These are phyloP conservation scores for Cinara cedri DNA, from an alignment of 2,888 invertebrate species.

Conservation along the genomic window DNA sequence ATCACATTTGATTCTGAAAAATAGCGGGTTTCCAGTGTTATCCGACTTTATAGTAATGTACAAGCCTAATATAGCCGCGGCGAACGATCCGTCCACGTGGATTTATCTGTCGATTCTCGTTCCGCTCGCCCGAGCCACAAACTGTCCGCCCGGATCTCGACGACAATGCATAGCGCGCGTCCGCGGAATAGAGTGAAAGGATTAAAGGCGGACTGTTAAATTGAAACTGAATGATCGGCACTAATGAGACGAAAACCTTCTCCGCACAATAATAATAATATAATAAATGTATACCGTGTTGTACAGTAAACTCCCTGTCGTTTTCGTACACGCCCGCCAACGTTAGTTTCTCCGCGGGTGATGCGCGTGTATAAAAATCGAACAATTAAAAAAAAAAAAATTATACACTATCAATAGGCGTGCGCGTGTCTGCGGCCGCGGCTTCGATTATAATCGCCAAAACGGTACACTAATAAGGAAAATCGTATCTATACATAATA, in stretches of 20 bases:
- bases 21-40: too few relatives aligned
- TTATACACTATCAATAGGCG: not conserved
- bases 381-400: constrained; percentile 16
- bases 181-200: constrained; percentile 6
- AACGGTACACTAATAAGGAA: constrained; percentile 23
- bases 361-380: not conserved
- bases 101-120: too few relatives aligned
- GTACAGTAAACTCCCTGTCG: constrained; percentile 28
- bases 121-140: too few relatives aligned
- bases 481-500: not conserved
- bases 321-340: not conserved
- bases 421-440: not conserved
- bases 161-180: not conserved
- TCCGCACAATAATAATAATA: too few relatives aligned
- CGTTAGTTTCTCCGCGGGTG: not conserved
- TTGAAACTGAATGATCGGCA: constrained; percentile 22
- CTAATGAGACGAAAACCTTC: constrained; percentile 2
- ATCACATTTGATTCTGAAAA: too few relatives aligned
- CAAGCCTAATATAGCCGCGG: too few relatives aligned
- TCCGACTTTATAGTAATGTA: too few relatives aligned
- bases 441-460: constrained; percentile 32
- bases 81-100: too few relatives aligned
- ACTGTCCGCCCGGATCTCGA: too few relatives aligned
- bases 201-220: too few relatives aligned
- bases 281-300: not conserved